A percentile compares a stretch with the other conserved stretches of the same genome.
phyloP scores from a whole-genome alignment of 2,113 vertebrate species.

The Ceuthmochares aereus region DNA sequence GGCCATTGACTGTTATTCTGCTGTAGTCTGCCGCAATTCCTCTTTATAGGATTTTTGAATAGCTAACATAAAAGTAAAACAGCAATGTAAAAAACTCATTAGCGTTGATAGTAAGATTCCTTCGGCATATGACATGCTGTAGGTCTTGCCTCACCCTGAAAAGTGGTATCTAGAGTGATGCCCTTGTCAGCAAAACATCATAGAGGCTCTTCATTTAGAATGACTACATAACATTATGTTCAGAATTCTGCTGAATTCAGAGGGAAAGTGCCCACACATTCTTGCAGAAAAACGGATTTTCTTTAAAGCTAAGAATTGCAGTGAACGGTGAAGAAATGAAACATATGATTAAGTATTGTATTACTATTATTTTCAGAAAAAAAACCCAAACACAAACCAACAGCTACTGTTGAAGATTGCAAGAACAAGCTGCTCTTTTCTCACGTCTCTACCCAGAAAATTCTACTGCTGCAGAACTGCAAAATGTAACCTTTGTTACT shows the following conservation, averaged over 20 bases:
- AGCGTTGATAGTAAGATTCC: not conserved
- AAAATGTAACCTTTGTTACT: not conserved
- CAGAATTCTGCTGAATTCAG: not conserved
- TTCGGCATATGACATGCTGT: fast-evolving
- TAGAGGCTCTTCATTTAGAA: not conserved
- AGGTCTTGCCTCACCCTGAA: not conserved
- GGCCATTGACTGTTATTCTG: not conserved
- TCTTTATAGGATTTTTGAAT: not conserved
- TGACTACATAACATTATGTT: not conserved
- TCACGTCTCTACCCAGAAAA: not conserved
- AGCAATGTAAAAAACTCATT: fast-evolving
- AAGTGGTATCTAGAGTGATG: not conserved
- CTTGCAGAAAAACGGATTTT: not conserved
- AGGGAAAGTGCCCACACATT: not conserved
- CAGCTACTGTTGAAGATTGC: not conserved
- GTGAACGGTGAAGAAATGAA: not conserved
- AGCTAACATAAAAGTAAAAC: not conserved
- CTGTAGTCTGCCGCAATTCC: not conserved
- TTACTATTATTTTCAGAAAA: not conserved
- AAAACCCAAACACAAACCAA: not conserved
- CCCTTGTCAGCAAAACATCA: not conserved
- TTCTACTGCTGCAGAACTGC: not conserved
- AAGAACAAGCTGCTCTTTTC: not conserved
- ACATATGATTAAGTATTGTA: not conserved
- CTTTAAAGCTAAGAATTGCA: not conserved